These are phyloP conservation scores for Molanna angustata DNA, from an alignment of 2,888 invertebrate genomes.

Conservation along the genomic window DNA sequence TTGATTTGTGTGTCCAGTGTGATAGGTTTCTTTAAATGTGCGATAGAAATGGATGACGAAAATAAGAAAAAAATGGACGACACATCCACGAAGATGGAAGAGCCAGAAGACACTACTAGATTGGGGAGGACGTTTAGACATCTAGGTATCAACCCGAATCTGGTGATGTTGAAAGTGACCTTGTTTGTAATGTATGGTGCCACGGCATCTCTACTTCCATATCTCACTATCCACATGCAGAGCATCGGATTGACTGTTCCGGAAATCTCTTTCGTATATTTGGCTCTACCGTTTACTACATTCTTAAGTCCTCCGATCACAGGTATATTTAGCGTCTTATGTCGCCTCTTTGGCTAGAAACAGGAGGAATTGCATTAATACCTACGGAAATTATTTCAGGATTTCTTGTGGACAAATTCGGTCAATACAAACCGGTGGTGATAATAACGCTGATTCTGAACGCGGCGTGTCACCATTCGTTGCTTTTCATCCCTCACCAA, in stretches of 20 bases:
- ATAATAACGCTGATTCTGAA: conserved; percentile 74
- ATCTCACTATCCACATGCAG: conserved; percentile 88
- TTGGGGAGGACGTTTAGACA: conserved; percentile 47
- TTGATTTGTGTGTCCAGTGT: too few species aligned
- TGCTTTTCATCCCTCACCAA: conserved; percentile 76
- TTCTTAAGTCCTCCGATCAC: conserved; percentile 83
- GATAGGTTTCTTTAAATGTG: too few species aligned
- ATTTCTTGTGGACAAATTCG: conserved; percentile 82
- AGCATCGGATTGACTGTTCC: conserved; percentile 82
- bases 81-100: conserved; percentile 46
- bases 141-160: conserved; percentile 68
- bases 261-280: conserved; percentile 83
- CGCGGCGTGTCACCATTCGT: conserved; percentile 74
- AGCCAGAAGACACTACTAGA: conserved; percentile 38
- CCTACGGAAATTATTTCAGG: conserved; percentile 52
- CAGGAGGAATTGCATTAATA: too few species aligned
- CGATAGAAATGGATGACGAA: conserved; percentile 31
- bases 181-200: conserved; percentile 84
- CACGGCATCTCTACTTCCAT: conserved; percentile 80
- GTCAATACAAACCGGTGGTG: conserved; percentile 81
- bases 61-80: conserved; percentile 50
- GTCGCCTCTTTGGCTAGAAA: conserved; percentile 4
- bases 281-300: conserved; percentile 81
- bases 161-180: conserved; percentile 78
- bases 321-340: conserved; percentile 58